Evolutionary conservation across 2,797 vertebrate genomes (phyloP).

Genomic region (Myripristis jacobus): DNA sequence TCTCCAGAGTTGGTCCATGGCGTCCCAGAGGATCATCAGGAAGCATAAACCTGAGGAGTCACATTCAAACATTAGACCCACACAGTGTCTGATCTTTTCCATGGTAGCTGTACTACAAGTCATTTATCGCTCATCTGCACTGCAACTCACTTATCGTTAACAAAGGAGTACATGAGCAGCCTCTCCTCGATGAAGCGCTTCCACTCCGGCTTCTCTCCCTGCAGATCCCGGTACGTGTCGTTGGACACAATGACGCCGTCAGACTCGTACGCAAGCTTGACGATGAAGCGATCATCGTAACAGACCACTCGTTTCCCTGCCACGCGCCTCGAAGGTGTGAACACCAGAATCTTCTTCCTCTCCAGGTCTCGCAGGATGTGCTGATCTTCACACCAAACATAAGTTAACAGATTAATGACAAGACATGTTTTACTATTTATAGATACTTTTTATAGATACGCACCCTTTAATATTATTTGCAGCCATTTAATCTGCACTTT

Average conservation of each 20-base stretch:
- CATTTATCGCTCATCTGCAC: background rate
- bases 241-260: constrained; percentile 84
- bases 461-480: too few species aligned
- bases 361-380: constrained; percentile 82
- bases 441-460: too few species aligned
- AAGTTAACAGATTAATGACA: background rate
- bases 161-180: constrained; percentile 85
- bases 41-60: constrained; percentile 79
- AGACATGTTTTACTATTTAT: background rate
- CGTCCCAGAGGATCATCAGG: constrained; percentile 84
- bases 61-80: constrained; percentile 7
- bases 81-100: too few species aligned
- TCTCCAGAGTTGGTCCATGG: constrained; percentile 81
- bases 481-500: background rate
- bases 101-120: too few species aligned
- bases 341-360: constrained; percentile 80
- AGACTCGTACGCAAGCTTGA: constrained; percentile 77
- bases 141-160: constrained; percentile 81
- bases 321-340: constrained; percentile 80
- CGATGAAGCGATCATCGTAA: constrained; percentile 84
- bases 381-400: constrained; percentile 70
- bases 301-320: constrained; percentile 83
- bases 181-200: constrained; percentile 82
- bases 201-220: constrained; percentile 81
- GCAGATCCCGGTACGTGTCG: constrained; percentile 84